Evolutionary conservation across 2,113 vertebrate species (phyloP).

Genomic region (Petroica traversi): DNA sequence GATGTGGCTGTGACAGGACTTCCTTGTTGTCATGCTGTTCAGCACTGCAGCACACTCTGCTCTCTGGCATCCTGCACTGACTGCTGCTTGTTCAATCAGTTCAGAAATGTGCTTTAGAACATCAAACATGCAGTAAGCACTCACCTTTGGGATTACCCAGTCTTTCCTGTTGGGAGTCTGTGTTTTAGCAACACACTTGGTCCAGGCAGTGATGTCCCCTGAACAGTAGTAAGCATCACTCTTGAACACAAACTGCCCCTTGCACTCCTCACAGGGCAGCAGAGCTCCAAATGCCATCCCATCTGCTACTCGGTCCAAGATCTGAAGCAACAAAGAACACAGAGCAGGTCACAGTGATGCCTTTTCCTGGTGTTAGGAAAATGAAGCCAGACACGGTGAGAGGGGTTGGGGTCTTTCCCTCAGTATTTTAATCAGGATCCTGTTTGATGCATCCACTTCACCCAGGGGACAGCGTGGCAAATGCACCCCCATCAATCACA

Average conservation of each 20-base stretch:
- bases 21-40: background rate
- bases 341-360: background rate
- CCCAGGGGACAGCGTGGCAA: no score
- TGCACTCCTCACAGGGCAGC: slow-evolving; percentile 85
- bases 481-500: no score
- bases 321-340: slow-evolving; percentile 68
- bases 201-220: slow-evolving; percentile 95
- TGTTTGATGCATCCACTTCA: no score
- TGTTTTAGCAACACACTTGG: slow-evolving; percentile 92
- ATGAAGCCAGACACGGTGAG: no score
- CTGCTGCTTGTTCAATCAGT: background rate
- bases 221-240: slow-evolving; percentile 90
- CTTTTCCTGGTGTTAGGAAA: no score
- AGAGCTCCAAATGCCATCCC: slow-evolving; percentile 92
- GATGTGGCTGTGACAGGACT: background rate
- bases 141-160: slow-evolving; percentile 91
- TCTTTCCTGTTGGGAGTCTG: slow-evolving; percentile 84
- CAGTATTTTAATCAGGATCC: no score
- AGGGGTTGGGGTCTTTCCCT: no score
- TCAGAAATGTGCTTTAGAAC: background rate
- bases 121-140: background rate
- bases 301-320: slow-evolving; percentile 89
- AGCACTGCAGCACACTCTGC: background rate
- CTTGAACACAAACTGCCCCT: slow-evolving; percentile 92
- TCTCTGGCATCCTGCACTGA: background rate